Evolutionary conservation across 1,140 invertebrate genomes (phyloP).

Genomic region (Calycopis cecrops): DNA sequence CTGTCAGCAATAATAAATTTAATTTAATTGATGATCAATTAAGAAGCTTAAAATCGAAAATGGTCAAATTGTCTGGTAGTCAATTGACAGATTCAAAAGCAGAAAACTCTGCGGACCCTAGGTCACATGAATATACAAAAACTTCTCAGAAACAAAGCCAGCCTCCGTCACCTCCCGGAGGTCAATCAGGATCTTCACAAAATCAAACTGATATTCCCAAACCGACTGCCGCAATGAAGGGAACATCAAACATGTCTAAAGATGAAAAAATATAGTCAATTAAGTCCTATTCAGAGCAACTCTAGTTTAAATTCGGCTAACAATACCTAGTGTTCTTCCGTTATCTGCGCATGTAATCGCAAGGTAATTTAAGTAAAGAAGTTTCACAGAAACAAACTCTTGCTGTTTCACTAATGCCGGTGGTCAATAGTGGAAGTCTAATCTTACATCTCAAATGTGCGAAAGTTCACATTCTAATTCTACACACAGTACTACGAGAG

Average conservation of each 20-base stretch:
- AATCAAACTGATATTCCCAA: constrained; percentile 87
- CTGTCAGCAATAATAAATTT: constrained; percentile 65
- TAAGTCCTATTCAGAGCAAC: constrained; percentile 75
- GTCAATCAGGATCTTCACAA: constrained; percentile 44
- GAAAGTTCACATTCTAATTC: constrained; percentile 78
- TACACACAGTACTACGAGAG: constrained; percentile 77
- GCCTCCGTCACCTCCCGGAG: constrained; percentile 37
- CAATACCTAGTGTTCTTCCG: constrained; percentile 62
- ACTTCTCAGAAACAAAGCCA: constrained; percentile 41
- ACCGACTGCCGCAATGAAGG: constrained; percentile 92
- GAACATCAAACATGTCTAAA: constrained; percentile 82
- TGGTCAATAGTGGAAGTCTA: constrained; percentile 48
- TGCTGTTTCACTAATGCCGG: constrained; percentile 86
- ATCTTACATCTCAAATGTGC: constrained; percentile 68
- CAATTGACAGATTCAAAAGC: constrained; percentile 55
- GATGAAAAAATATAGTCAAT: constrained; percentile 71
- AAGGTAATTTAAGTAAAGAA: constrained; percentile 71
- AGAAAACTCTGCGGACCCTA: constrained; percentile 43
- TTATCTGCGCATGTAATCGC: constrained; percentile 72
- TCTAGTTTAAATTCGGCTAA: constrained; percentile 75
- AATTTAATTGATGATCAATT: constrained; percentile 63
- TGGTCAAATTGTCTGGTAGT: constrained; percentile 67
- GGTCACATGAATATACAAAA: constrained; percentile 43
- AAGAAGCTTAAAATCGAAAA: constrained; percentile 55
- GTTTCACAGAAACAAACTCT: constrained; percentile 77